phyloP scores from a whole-genome alignment of 2,797 vertebrate species.

The Cryptoblepharus egeriae region DNA sequence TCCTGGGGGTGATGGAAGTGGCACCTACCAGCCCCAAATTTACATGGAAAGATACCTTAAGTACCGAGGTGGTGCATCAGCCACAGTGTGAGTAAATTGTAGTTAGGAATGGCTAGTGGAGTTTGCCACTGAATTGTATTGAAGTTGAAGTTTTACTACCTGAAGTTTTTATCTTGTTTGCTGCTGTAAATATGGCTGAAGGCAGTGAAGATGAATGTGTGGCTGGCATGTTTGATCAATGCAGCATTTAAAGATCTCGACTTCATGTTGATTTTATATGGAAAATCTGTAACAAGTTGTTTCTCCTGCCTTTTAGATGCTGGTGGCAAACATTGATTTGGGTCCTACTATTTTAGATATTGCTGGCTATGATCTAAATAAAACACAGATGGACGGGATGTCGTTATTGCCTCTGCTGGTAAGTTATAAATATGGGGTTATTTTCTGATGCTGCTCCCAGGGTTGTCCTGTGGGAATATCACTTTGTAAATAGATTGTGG shows the following conservation, averaged over 20 bases:
- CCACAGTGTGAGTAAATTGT: background rate
- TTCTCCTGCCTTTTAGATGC: conserved; percentile 78
- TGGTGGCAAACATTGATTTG: conserved; percentile 94
- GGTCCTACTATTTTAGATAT: conserved; percentile 97
- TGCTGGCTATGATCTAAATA: conserved; percentile 87
- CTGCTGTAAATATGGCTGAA: background rate
- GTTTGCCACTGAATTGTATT: background rate
- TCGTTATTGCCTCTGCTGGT: conserved; percentile 92
- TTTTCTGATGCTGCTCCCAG: background rate
- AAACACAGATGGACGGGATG: conserved; percentile 95
- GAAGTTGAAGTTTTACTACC: too few relatives aligned
- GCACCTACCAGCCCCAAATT: background rate
- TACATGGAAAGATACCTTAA: background rate
- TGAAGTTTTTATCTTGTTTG: background rate
- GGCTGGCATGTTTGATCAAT: background rate
- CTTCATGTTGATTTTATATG: conserved; percentile 12
- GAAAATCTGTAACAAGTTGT: conserved; percentile 2
- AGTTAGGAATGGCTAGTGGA: background rate
- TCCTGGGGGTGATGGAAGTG: too few relatives aligned
- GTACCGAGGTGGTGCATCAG: background rate
- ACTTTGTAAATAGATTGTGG: background rate
- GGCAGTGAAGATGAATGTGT: too few relatives aligned
- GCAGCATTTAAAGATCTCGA: background rate
- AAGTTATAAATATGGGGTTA: conserved; percentile 55
- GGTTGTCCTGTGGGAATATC: background rate